Conservation (phyloP, 2,888 invertebrate species). For the Pardosa pseudoannulata region DNA sequence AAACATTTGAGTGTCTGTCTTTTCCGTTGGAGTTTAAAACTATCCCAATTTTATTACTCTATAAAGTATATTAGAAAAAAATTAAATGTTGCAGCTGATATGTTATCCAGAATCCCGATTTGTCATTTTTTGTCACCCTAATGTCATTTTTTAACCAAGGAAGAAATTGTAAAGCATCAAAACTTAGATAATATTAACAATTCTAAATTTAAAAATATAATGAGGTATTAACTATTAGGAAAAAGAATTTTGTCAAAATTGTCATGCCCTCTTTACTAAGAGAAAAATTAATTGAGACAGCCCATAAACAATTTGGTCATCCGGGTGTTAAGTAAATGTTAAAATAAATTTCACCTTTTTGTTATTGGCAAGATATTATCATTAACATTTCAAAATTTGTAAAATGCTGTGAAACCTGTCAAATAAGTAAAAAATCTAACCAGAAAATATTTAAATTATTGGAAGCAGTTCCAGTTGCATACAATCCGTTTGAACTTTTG, state of each 20-base stretch:
- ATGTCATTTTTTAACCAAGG: not conserved
- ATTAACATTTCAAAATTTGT: not conserved
- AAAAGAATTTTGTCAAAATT: not conserved
- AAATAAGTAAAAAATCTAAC: constrained; percentile 2
- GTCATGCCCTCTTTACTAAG: not conserved
- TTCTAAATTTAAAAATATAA: not conserved
- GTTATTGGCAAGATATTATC: not conserved
- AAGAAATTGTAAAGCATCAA: not conserved
- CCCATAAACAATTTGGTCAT: not conserved
- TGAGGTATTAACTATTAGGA: not conserved
- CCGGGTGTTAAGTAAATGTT: not conserved
- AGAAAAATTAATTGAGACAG: not conserved
- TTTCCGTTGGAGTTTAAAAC: constrained; percentile 1
- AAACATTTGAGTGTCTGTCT: not conserved
- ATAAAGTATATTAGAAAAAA: not conserved
- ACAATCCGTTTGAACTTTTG: not conserved
- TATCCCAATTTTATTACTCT: not conserved
- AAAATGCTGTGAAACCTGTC: not conserved
- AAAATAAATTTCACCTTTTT: not conserved
- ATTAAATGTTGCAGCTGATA: not conserved
- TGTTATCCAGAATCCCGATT: not conserved
- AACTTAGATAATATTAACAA: not conserved
- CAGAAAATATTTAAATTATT: not conserved
- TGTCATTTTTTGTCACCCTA: not conserved
- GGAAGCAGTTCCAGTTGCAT: not conserved